These are phyloP conservation scores for Corythornis madagascariensis DNA, from an alignment of 2,113 vertebrate species.

Conservation along the genomic window DNA sequence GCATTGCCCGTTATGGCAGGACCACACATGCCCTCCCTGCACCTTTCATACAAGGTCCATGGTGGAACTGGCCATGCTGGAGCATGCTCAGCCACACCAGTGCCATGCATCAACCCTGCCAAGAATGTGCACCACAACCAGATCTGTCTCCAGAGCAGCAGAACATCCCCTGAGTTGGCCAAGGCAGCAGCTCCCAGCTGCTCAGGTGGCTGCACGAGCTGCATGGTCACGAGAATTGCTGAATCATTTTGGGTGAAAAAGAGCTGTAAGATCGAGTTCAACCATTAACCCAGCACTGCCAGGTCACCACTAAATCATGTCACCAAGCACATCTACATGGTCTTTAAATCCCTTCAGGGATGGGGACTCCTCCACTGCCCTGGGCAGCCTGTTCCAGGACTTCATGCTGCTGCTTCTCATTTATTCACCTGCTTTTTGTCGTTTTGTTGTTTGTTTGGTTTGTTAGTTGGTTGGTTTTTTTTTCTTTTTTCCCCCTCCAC, in stretches of 20 bases:
- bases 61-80: rapidly evolving
- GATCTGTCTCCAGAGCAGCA: not conserved
- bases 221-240: not conserved
- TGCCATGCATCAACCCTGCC: rapidly evolving
- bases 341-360: not conserved
- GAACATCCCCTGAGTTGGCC: not conserved
- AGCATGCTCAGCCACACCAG: rapidly evolving
- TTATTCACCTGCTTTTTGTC: conserved; percentile 32
- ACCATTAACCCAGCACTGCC: not conserved
- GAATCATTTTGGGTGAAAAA: not conserved
- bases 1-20: rapidly evolving
- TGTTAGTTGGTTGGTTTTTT: too few species aligned
- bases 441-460: not conserved
- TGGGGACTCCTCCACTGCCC: not conserved
- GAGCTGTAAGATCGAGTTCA: not conserved
- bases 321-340: not conserved
- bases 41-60: rapidly evolving
- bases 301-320: not conserved
- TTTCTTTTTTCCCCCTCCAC: not conserved
- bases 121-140: not conserved
- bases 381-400: too few species aligned
- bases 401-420: conserved; percentile 7
- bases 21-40: rapidly evolving
- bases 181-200: not conserved
- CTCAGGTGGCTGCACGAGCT: not conserved